Conservation (phyloP, 2,113 vertebrate species). For the Ictalurus punctatus region DNA sequence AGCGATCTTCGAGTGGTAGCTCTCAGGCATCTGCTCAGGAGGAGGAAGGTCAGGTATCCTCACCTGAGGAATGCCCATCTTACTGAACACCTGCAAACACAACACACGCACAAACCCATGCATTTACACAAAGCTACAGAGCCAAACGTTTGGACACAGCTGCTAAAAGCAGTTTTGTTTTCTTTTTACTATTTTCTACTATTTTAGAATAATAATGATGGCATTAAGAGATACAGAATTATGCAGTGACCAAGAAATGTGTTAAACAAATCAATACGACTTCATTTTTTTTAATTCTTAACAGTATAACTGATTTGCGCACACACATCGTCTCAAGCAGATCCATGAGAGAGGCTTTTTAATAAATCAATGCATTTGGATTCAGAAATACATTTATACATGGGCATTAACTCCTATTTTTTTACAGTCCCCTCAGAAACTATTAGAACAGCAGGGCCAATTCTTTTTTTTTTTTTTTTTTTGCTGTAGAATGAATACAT, state of each 20-base stretch:
- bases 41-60: slow-evolving; percentile 73
- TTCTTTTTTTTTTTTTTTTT: too few species aligned
- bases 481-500: too few species aligned
- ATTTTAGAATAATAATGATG: neutral
- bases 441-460: too few species aligned
- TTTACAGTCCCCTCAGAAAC: too few species aligned
- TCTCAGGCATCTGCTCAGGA: slow-evolving; percentile 70
- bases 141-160: neutral
- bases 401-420: neutral
- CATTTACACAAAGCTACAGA: neutral
- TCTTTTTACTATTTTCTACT: neutral
- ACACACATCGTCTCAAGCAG: neutral
- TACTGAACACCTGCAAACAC: slow-evolving; percentile 77
- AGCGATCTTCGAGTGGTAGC: slow-evolving; percentile 78
- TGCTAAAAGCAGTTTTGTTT: neutral
- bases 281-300: neutral
- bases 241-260: neutral
- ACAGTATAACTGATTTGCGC: neutral
- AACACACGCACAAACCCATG: neutral
- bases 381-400: neutral
- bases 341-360: neutral
- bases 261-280: neutral
- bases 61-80: slow-evolving; percentile 83
- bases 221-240: neutral
- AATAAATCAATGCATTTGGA: neutral